Base-by-base conservation (phyloP, 2,113 vertebrate genomes). In the Puntigrus tetrazona region DNA sequence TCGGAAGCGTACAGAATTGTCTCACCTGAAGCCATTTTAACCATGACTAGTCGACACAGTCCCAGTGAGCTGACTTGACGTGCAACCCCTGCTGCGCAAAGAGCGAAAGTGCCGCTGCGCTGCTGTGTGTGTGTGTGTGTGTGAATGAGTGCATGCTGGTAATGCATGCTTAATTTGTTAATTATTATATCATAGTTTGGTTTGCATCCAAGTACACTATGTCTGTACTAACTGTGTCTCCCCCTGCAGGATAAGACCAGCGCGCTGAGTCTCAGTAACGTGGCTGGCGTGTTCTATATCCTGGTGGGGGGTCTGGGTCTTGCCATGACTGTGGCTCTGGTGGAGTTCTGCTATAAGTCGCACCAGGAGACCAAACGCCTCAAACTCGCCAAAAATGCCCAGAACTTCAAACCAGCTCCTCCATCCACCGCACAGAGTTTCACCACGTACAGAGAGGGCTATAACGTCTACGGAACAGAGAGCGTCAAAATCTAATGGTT, bases 301-400 rank as follows among this genome's bases (percentile, higher is more conserved):
- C 96, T 99, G 86, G 98, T 99, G 1, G 98, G 98, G 87, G 98
- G 98, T 90, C 96, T 99, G 27, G 98, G 98, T 88, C 94, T 99
- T 89, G 98, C 98, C 92, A 99, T 99, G 98, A 99, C 98, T 74
- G 98, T 99, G 94, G 98, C 98, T 84, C 94, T 99, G 92, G 97
- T 99, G 93, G 98, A 99, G 94, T 99, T 99, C 94, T 99, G 98
- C 94, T 99, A 99, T 94, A 99, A 99, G 94, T 99, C 98, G 79
- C 96, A 96, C 87, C 96, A 97, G 86, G 98, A 99, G 94, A 96
- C 98, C 92, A 99, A 99, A 95, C 93, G 94, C 92, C 96, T 99
- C 93, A 98, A 97, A 94, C 95, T 99, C 91, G 96, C 95, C 91
- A 98, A 98, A 95, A 97, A 97, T 92, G 92, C 96, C 29, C 97